Evolutionary conservation across 1,140 invertebrate genomes (phyloP).

Genomic region (Hetaerina americana): DNA sequence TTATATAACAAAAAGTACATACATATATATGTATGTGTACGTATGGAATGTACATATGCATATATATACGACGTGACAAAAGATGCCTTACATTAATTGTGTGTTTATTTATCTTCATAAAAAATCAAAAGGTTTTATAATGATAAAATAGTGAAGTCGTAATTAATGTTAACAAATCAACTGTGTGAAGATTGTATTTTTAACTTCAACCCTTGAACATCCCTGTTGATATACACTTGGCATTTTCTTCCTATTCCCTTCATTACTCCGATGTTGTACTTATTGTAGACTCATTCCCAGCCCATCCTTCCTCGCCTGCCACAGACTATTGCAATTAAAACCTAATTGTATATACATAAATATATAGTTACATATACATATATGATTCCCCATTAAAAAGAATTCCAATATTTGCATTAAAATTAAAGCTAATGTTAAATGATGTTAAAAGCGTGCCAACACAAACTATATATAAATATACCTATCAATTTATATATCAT

Average conservation of each 20-base stretch:
- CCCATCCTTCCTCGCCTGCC: not conserved
- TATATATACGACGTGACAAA: not conserved
- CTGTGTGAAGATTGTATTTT: not conserved
- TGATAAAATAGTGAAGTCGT: not conserved
- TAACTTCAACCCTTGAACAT: not conserved
- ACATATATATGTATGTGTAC: not conserved
- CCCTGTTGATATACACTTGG: not conserved
- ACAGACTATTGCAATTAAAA: not conserved
- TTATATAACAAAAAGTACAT: not conserved
- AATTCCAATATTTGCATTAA: not conserved
- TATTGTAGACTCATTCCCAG: not conserved
- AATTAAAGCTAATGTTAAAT: not conserved
- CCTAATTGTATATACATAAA: conserved; percentile 1
- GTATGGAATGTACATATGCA: not conserved
- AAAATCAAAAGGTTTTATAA: not conserved
- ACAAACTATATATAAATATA: not conserved
- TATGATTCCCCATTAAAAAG: not conserved
- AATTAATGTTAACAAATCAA: not conserved
- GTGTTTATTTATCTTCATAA: not conserved
- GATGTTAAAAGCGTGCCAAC: not conserved
- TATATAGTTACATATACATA: not conserved
- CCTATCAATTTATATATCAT: not conserved
- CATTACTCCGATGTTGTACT: not conserved
- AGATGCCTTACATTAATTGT: not conserved
- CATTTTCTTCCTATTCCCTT: not conserved